Evolutionary conservation across 2,888 invertebrate species (phyloP), one percentile per base, ranked within the genome.

Genomic region (Thymelicus sylvestris): DNA sequence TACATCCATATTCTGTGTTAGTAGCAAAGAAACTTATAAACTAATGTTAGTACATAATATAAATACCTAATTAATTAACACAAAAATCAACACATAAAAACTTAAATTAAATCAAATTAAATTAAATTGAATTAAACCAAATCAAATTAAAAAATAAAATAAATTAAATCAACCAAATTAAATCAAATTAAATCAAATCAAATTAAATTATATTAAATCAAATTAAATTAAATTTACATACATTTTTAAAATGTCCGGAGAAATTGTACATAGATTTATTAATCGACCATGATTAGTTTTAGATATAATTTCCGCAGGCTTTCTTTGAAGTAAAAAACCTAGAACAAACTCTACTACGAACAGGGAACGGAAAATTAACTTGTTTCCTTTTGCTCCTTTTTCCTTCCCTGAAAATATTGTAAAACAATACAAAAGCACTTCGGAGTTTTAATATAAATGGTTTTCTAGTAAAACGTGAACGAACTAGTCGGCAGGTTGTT

Each of bases 191-290:
- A n/a, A n/a, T n/a, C n/a, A n/a, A n/a, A n/a, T n/a, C n/a, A n/a
- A n/a, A n/a, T n/a, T n/a, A n/a, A n/a, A n/a, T n/a, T n/a, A n/a
- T n/a, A n/a, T n/a, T n/a, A n/a, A n/a, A n/a, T n/a, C n/a, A n/a
- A n/a, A n/a, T n/a, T n/a, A n/a, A n/a, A n/a, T n/a, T n/a, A n/a
- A n/a, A n/a, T n/a, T n/a, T n/a, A n/a, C n/a, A n/a, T n/a, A n/a
- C n/a, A n/a, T n/a, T n/a, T n/a, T n/a, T n/a, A 61, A 67, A 47
- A 8, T 8, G 69, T 72, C 67, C 74, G 38, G 31, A 10, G 12
- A 48, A 48, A 64, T 48, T 31, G 44, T 47, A 65, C 67, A 47
- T 67, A 47, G 1, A 15, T 44, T 0, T 10, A 44, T 44, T 50
- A n/a, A 0, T 15, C 15, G 50, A 8, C 15, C 7, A 19, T 52